A percentile compares a stretch with the other conserved stretches of the same genome.
These are phyloP conservation scores for Sylvietta virens DNA, from an alignment of 2,113 vertebrate species.

Conservation along the genomic window DNA sequence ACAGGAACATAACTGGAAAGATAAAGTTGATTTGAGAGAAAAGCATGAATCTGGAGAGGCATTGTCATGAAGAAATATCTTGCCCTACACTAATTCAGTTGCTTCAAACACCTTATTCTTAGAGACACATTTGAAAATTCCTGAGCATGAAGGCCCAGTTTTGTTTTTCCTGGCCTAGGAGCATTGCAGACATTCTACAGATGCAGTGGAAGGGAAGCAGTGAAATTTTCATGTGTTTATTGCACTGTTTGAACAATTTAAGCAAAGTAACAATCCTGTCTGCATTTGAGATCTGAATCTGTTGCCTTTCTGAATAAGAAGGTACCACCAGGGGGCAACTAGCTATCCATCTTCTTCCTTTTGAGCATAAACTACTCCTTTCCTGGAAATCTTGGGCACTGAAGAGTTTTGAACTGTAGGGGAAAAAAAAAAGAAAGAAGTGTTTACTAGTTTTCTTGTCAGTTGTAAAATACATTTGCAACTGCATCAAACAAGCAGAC, in stretches of 20 bases:
- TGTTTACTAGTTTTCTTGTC: not conserved
- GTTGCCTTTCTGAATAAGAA: not conserved
- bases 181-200: not conserved
- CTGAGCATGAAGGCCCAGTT: not conserved
- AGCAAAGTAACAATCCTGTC: not conserved
- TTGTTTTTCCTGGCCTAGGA: not conserved
- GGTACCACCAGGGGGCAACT: not conserved
- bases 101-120: not conserved
- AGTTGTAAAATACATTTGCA: not conserved
- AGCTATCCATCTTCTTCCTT: not conserved
- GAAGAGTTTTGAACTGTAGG: not conserved
- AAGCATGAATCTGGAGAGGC: not conserved
- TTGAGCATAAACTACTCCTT: not conserved
- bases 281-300: not conserved
- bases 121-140: not conserved
- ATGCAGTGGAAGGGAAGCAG: not conserved
- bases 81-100: not conserved
- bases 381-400: not conserved
- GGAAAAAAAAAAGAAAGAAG: not conserved
- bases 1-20: not conserved
- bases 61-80: not conserved
- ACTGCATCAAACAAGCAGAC: not conserved
- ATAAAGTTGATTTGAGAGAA: not conserved
- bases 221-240: not conserved
- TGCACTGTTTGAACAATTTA: not conserved